Percentiles rank a stretch among this genome's conserved stretches.
These are phyloP conservation scores for Harmothoe impar DNA, from an alignment of 2,888 invertebrate genomes.

Conservation along the genomic window DNA sequence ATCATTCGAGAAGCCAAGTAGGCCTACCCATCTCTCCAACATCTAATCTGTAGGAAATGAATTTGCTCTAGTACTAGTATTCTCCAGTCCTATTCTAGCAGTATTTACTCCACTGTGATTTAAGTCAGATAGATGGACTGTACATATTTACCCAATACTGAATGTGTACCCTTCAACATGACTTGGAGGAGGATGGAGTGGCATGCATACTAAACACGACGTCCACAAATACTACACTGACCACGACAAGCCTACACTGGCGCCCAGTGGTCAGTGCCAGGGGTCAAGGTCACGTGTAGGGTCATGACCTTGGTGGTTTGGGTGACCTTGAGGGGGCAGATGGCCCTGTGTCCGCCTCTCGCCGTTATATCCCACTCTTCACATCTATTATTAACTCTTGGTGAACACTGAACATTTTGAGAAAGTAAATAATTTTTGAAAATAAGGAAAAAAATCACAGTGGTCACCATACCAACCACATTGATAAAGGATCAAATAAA, in stretches of 20 bases:
- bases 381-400: conserved; percentile 36
- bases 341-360: conserved; percentile 1
- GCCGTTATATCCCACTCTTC: conserved; percentile 45
- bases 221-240: background rate
- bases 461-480: too few species aligned
- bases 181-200: background rate
- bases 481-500: too few species aligned
- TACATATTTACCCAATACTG: background rate
- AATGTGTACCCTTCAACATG: background rate
- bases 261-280: background rate
- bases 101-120: background rate
- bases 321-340: background rate
- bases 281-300: conserved; percentile 33
- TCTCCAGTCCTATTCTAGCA: background rate
- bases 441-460: too few species aligned
- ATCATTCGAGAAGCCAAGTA: too few species aligned
- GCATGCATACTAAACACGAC: background rate
- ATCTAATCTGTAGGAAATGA: too few species aligned
- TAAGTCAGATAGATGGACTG: background rate
- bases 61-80: too few species aligned
- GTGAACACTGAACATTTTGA: background rate
- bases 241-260: background rate
- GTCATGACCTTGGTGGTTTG: background rate
- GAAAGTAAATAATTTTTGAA: background rate
- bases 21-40: too few species aligned